Conservation (phyloP, 30 jellyfish, hydroid and myxozoan genomes). For the Pelagia noctiluca region DNA sequence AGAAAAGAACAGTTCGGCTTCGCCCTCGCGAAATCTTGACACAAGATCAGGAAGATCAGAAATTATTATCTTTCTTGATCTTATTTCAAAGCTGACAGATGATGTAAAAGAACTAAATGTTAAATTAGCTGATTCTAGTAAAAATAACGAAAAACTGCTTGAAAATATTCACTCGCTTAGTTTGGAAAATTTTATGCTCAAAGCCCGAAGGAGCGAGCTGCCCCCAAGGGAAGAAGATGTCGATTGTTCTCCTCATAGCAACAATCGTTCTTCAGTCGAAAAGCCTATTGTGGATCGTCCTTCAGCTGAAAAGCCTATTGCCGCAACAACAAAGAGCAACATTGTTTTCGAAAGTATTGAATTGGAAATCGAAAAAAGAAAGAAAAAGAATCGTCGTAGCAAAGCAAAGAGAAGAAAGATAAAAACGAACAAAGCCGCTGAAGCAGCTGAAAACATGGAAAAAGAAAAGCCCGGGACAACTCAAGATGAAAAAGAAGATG, state of each 20-base stretch:
- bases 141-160: not conserved
- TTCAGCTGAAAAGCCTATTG: not conserved
- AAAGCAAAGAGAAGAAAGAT: not conserved
- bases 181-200: not conserved
- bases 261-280: not conserved
- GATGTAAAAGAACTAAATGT: not conserved
- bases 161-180: not conserved
- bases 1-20: not conserved
- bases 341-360: slow-evolving; percentile 1
- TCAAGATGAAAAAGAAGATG: not conserved
- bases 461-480: not conserved
- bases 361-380: not conserved
- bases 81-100: slow-evolving; percentile 2
- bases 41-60: not conserved
- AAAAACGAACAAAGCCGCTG: not conserved
- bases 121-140: slow-evolving; percentile 1
- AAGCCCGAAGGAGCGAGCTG: slow-evolving; percentile 8
- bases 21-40: slow-evolving; percentile 3
- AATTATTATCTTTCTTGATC: not conserved
- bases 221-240: slow-evolving; percentile 6
- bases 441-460: not conserved
- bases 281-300: not conserved
- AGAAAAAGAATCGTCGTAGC: not conserved
- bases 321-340: not conserved
- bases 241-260: not conserved